These are phyloP conservation scores for Zonotrichia leucophrys DNA, from an alignment of 2,113 vertebrate species.

Conservation along the genomic window DNA sequence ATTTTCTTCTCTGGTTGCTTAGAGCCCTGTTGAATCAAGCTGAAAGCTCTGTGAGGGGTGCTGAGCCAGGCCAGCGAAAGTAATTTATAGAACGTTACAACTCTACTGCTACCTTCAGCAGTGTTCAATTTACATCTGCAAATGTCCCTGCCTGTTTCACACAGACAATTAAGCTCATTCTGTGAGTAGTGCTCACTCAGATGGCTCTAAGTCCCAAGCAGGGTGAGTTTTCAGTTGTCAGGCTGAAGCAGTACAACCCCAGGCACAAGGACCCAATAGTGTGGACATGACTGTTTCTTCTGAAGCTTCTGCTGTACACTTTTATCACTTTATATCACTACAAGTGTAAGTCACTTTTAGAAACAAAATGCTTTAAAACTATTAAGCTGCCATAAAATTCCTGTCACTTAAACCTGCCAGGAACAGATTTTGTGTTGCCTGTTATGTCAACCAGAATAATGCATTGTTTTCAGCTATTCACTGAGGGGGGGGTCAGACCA, in stretches of 20 bases:
- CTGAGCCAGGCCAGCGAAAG: not conserved
- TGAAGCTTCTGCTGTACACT: not conserved
- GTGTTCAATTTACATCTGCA: slow-evolving; percentile 15
- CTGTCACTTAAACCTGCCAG: not conserved
- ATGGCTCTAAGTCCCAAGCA: not conserved
- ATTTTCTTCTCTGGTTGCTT: slow-evolving; percentile 61
- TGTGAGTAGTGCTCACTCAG: not conserved
- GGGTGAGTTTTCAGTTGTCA: not conserved
- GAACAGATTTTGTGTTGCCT: not conserved
- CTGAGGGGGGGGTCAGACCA: not conserved
- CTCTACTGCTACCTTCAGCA: slow-evolving; percentile 32
- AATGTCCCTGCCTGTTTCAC: slow-evolving; percentile 24
- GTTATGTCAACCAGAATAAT: not conserved
- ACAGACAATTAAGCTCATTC: slow-evolving; percentile 6
- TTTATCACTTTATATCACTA: not conserved
- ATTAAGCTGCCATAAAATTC: not conserved
- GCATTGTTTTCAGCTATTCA: not conserved
- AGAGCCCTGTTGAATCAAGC: slow-evolving; percentile 52
- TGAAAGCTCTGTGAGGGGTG: slow-evolving; percentile 38
- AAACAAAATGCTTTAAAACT: not conserved
- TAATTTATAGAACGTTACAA: slow-evolving; percentile 56
- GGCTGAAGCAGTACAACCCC: not conserved
- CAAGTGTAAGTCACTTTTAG: not conserved
- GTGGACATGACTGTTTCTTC: not conserved
- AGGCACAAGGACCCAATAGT: not conserved